These are phyloP conservation scores for Noctua pronuba DNA, from an alignment of 2,888 invertebrate species.

Conservation along the genomic window DNA sequence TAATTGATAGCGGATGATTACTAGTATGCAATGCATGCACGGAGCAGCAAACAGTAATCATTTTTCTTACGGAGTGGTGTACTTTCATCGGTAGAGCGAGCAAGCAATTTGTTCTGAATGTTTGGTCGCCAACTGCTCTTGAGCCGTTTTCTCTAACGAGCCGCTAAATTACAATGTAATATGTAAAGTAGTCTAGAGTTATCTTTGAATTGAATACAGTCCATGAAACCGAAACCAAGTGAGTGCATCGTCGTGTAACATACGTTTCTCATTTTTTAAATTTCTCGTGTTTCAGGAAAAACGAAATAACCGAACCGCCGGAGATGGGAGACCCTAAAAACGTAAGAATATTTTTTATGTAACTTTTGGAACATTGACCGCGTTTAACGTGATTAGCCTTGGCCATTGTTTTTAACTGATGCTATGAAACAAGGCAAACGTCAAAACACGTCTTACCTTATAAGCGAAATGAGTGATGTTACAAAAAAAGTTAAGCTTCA, in stretches of 20 bases:
- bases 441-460: constrained; percentile 54
- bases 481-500: constrained; percentile 35
- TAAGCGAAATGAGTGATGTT: constrained; percentile 31
- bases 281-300: constrained; percentile 79
- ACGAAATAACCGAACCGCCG: constrained; percentile 73
- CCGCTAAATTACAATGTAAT: constrained; percentile 76
- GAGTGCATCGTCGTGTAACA: constrained; percentile 34
- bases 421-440: constrained; percentile 8
- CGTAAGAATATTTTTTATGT: constrained; percentile 72
- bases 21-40: constrained; percentile 69
- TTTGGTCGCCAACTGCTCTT: constrained; percentile 75
- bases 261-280: constrained; percentile 33
- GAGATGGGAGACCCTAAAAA: constrained; percentile 73
- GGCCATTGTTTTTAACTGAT: constrained; percentile 49
- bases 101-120: constrained; percentile 82
- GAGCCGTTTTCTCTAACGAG: constrained; percentile 80
- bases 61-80: constrained; percentile 77
- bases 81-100: constrained; percentile 82
- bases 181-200: constrained; percentile 66
- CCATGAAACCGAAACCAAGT: constrained; percentile 47
- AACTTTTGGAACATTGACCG: constrained; percentile 36
- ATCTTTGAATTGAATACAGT: constrained; percentile 55
- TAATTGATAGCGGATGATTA: constrained; percentile 65
- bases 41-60: constrained; percentile 70
- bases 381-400: constrained; percentile 48